Evolutionary conservation across 2,888 invertebrate species (phyloP).

Genomic region (Microchrysa polita): DNA sequence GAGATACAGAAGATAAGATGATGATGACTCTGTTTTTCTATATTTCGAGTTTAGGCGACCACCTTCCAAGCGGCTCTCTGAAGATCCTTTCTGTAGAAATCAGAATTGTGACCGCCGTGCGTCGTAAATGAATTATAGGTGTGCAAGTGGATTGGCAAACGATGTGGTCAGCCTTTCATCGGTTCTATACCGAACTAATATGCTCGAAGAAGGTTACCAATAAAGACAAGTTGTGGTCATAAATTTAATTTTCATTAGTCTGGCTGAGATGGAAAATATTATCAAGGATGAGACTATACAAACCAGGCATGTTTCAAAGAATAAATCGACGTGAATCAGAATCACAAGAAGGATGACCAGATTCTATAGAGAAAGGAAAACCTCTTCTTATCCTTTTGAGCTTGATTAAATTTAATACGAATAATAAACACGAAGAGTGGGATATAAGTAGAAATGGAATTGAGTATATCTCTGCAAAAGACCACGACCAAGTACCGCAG

Average conservation of each 20-base stretch:
- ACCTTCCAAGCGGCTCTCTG: too few relatives aligned
- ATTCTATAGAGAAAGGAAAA: too few relatives aligned
- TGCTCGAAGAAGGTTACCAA: neutral
- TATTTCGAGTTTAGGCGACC: neutral
- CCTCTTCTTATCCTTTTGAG: slow-evolving; percentile 41
- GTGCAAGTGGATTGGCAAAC: too few relatives aligned
- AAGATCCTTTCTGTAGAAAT: too few relatives aligned
- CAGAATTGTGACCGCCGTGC: too few relatives aligned
- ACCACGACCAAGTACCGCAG: too few relatives aligned
- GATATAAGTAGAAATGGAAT: neutral
- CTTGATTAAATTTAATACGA: slow-evolving; percentile 39
- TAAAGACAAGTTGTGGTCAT: slow-evolving; percentile 24
- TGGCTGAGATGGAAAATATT: slow-evolving; percentile 8
- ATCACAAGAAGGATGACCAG: too few relatives aligned
- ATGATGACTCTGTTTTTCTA: neutral
- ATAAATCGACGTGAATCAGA: neutral
- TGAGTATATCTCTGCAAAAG: too few relatives aligned
- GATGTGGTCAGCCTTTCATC: too few relatives aligned
- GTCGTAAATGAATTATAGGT: too few relatives aligned
- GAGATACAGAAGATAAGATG: neutral
- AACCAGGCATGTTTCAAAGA: slow-evolving; percentile 3
- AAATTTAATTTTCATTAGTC: slow-evolving; percentile 41
- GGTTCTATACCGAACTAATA: too few relatives aligned
- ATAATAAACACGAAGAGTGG: neutral
- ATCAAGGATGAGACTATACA: neutral